Conservation (phyloP, 2,888 invertebrate genomes). For the Chrysotoxum bicinctum region DNA sequence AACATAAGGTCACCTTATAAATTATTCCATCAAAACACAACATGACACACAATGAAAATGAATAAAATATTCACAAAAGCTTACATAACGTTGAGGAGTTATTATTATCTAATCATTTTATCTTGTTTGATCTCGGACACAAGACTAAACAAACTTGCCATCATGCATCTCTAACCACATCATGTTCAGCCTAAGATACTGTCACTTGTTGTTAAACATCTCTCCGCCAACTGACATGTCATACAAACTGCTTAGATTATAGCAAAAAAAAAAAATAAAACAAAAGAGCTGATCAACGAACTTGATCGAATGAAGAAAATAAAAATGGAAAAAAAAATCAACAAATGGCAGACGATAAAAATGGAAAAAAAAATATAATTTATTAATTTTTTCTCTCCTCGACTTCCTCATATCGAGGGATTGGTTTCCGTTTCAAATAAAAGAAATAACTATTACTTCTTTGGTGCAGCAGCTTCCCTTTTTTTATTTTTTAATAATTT, state of each 20-base stretch:
- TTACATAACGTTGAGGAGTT: neutral
- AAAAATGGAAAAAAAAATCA: constrained; percentile 6
- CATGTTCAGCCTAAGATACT: constrained; percentile 16
- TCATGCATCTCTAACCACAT: constrained; percentile 12
- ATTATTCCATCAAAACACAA: neutral
- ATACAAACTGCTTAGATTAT: constrained; percentile 22
- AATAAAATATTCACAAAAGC: constrained; percentile 16
- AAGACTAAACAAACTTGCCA: neutral
- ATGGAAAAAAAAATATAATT: constrained; percentile 5
- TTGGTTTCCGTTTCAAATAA: constrained; percentile 63
- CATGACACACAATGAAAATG: constrained; percentile 20
- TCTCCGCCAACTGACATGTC: constrained; percentile 10
- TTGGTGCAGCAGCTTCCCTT: constrained; percentile 15
- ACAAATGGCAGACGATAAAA: neutral
- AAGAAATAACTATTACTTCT: constrained; percentile 23
- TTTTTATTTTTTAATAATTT: constrained; percentile 8
- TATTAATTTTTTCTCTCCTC: constrained; percentile 47
- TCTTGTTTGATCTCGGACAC: neutral
- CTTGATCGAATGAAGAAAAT: neutral
- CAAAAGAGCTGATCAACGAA: constrained; percentile 39
- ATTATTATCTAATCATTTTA: constrained; percentile 17
- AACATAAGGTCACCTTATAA: constrained; percentile 4
- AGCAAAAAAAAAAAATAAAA: constrained; percentile 1
- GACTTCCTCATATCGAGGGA: constrained; percentile 59
- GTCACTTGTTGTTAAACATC: constrained; percentile 36